phyloP scores from a whole-genome alignment of 2,113 vertebrate species.

The Ginglymostoma cirratum region DNA sequence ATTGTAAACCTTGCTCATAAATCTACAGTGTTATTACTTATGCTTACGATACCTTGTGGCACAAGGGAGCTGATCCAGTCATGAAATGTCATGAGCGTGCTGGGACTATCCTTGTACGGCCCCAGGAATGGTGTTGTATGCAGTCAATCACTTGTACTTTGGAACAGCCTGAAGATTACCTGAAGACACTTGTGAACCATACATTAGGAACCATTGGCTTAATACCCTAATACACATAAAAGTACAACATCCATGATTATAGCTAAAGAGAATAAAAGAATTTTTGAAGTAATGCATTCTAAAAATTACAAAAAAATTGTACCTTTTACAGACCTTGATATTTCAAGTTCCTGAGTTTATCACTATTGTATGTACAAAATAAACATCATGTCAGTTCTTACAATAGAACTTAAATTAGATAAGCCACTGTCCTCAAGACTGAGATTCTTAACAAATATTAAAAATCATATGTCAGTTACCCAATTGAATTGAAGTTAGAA shows the following conservation, averaged over 20 bases:
- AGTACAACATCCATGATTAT: not conserved
- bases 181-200: not conserved
- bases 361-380: not conserved
- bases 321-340: not conserved
- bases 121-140: not conserved
- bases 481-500: not conserved
- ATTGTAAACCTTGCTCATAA: not conserved
- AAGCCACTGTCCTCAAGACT: not conserved
- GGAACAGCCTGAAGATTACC: not conserved
- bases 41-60: not conserved
- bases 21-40: not conserved
- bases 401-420: not conserved
- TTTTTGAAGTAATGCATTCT: not conserved
- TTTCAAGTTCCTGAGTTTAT: not conserved
- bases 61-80: not conserved
- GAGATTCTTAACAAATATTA: not conserved
- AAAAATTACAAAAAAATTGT: not conserved
- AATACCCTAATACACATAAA: not conserved
- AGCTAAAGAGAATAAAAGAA: not conserved
- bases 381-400: not conserved
- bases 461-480: not conserved
- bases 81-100: not conserved
- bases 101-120: not conserved
- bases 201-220: not conserved
- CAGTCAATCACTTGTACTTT: not conserved